A percentile compares a stretch with the other conserved stretches of the same genome.
These are phyloP conservation scores for Acrobasis repandana DNA, from an alignment of 2,888 invertebrate genomes.

Conservation along the genomic window DNA sequence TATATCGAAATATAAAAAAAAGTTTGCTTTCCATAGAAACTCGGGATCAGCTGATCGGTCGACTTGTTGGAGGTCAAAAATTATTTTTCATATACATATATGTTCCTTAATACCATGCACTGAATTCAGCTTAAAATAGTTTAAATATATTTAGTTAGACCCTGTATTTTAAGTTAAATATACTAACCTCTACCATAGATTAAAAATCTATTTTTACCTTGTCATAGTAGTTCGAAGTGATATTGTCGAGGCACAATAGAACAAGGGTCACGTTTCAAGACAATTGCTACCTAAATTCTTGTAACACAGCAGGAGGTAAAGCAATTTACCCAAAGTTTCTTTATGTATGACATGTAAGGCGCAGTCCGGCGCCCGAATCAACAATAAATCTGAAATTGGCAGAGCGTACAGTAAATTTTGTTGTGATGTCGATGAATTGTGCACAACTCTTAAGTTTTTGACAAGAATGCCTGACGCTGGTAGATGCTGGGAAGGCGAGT, in stretches of 20 bases:
- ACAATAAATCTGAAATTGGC: conserved; percentile 48
- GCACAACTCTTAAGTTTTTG: conserved; percentile 53
- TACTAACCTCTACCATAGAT: no score
- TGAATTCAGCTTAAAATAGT: no score
- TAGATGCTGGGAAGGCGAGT: conserved; percentile 38
- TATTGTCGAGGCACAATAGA: neutral
- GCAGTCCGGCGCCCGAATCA: conserved; percentile 31
- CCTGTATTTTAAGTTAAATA: no score
- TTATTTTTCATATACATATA: no score
- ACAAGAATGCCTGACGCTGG: conserved; percentile 49
- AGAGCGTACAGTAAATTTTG: conserved; percentile 52
- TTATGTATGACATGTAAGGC: conserved; percentile 23
- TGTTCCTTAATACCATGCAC: no score
- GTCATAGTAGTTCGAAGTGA: no score
- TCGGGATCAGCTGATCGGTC: no score
- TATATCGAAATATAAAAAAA: no score
- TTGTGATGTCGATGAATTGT: conserved; percentile 57
- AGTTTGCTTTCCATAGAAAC: no score
- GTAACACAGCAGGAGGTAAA: conserved; percentile 20
- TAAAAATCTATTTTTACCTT: no score
- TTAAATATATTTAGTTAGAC: no score
- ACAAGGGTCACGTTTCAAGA: conserved; percentile 9
- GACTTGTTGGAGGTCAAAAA: no score
- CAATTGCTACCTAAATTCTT: conserved; percentile 20
- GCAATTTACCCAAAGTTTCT: conserved; percentile 20